A percentile compares a stretch with the other conserved stretches of the same genome.
These are phyloP conservation scores for Crocallis elinguaria DNA, from an alignment of 2,888 invertebrate genomes.

Conservation along the genomic window DNA sequence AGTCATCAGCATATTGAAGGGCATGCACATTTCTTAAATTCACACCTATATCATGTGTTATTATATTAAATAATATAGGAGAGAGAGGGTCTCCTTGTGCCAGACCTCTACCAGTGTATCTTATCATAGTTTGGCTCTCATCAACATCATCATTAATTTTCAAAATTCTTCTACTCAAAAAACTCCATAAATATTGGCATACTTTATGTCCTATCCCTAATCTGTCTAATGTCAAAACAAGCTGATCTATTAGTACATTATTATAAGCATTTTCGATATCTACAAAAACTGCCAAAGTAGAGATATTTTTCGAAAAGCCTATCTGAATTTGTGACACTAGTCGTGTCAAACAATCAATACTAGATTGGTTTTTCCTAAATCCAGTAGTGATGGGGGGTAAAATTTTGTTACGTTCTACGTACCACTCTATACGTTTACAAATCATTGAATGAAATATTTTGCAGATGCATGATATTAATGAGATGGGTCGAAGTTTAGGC, in stretches of 20 bases:
- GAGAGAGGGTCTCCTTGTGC: background rate
- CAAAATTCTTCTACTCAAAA: background rate
- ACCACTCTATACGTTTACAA: background rate
- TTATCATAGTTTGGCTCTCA: background rate
- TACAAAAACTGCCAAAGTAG: background rate
- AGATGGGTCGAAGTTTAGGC: background rate
- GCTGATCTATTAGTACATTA: background rate
- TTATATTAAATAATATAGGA: background rate
- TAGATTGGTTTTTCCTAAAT: background rate
- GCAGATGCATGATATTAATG: background rate
- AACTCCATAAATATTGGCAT: background rate
- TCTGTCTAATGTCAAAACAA: background rate
- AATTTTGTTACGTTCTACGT: background rate
- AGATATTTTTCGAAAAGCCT: background rate
- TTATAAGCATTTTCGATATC: background rate
- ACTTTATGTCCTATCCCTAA: background rate
- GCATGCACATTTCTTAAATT: background rate
- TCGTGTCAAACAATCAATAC: background rate
- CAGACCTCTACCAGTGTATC: background rate
- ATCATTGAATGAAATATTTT: background rate
- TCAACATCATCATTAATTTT: background rate
- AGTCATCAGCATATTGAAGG: background rate
- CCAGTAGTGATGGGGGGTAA: background rate
- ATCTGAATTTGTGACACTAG: background rate
- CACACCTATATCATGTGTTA: background rate